phyloP scores from a whole-genome alignment of 2,888 invertebrate species.

The Laothoe populi region DNA sequence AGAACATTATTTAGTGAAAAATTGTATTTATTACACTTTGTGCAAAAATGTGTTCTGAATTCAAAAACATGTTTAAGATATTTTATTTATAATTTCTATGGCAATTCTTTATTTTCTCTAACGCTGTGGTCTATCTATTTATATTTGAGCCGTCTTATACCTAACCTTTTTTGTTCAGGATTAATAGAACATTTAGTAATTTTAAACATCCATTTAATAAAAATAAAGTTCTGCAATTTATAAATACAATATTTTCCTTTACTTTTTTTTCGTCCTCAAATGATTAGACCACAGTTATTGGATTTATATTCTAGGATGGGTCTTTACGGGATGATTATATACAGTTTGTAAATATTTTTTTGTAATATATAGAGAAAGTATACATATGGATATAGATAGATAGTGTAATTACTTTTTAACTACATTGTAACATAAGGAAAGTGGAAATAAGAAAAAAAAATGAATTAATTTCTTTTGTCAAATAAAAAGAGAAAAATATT shows the following conservation, averaged over 20 bases:
- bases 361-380: slow-evolving; percentile 80
- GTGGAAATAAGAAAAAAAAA: slow-evolving; percentile 77
- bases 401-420: slow-evolving; percentile 82
- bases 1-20: slow-evolving; percentile 48
- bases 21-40: slow-evolving; percentile 52
- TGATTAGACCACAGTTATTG: slow-evolving; percentile 45
- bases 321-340: slow-evolving; percentile 75
- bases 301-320: slow-evolving; percentile 61
- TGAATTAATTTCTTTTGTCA: slow-evolving; percentile 84
- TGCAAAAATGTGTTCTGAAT: slow-evolving; percentile 59
- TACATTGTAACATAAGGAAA: slow-evolving; percentile 81
- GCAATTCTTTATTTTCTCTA: slow-evolving; percentile 50
- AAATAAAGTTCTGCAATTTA: not conserved
- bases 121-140: slow-evolving; percentile 42
- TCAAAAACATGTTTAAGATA: slow-evolving; percentile 50
- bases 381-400: slow-evolving; percentile 80
- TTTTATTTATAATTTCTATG: slow-evolving; percentile 48
- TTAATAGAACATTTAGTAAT: not conserved
- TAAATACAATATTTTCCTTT: not conserved
- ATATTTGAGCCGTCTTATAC: not conserved
- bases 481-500: slow-evolving; percentile 79
- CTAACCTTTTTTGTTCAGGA: slow-evolving; percentile 10
- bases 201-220: not conserved
- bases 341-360: slow-evolving; percentile 77
- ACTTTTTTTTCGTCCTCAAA: not conserved